A percentile compares a stretch with the other conserved stretches of the same genome.
Conservation (phyloP, 2,113 vertebrate genomes). For the Nesoenas mayeri region DNA sequence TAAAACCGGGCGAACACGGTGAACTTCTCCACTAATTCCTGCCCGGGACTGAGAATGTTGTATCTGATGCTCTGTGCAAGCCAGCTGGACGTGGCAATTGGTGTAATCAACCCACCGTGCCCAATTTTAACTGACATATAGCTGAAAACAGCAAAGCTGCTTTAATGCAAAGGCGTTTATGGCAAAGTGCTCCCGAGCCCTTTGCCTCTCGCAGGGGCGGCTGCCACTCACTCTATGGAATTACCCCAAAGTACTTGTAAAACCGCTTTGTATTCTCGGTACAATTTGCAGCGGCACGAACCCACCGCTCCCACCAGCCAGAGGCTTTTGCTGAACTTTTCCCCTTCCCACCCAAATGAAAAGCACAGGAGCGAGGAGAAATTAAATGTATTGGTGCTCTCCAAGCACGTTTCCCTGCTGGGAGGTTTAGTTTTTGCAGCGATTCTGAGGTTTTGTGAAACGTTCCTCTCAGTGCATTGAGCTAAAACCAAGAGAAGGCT, state of each 20-base stretch:
- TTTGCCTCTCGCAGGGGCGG: background rate
- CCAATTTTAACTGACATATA: background rate
- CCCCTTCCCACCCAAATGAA: background rate
- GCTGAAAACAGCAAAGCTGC: background rate
- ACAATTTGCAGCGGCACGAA: rapidly evolving
- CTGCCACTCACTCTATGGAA: background rate
- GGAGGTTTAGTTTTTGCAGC: background rate
- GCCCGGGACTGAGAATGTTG: background rate
- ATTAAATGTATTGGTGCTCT: background rate
- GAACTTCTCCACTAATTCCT: background rate
- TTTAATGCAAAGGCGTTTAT: background rate
- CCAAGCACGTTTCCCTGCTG: rapidly evolving
- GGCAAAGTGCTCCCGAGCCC: background rate
- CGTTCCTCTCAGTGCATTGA: background rate
- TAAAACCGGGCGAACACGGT: background rate
- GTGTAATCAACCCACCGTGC: background rate
- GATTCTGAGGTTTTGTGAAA: background rate
- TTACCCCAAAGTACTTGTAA: background rate
- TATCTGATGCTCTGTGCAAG: background rate
- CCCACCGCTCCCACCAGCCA: background rate
- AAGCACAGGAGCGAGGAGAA: background rate
- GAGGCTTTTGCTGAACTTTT: background rate
- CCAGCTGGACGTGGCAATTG: background rate
- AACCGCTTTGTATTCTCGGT: background rate
- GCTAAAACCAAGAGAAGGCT: background rate